Evolutionary conservation across 2,888 invertebrate species (phyloP).

Genomic region (Drosophila greeni): DNA sequence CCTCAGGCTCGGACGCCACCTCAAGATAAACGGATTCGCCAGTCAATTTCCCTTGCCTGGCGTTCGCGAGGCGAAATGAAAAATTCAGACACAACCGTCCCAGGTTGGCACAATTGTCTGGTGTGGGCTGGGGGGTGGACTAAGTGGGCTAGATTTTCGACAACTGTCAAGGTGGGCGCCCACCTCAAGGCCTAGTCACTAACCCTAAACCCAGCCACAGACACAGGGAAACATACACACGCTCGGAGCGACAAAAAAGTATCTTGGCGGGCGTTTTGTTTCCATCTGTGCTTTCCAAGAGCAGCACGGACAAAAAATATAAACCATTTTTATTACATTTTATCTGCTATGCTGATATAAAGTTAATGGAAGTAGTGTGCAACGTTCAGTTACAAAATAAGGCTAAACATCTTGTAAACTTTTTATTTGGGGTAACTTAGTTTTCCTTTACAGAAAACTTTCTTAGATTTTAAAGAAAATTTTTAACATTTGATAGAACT

Average conservation of each 20-base stretch:
- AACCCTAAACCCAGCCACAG: slow-evolving; percentile 35
- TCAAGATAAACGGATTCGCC: slow-evolving; percentile 30
- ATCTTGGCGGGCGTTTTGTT: slow-evolving; percentile 58
- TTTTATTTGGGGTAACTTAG: neutral
- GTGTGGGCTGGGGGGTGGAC: neutral
- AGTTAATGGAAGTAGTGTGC: neutral
- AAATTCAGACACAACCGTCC: slow-evolving; percentile 14
- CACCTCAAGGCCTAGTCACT: slow-evolving; percentile 40
- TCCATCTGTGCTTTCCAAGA: slow-evolving; percentile 28
- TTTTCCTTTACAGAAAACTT: neutral
- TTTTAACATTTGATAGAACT: neutral
- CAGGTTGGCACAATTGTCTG: slow-evolving; percentile 18
- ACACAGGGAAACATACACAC: slow-evolving; percentile 8
- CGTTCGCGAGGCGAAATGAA: slow-evolving; percentile 18
- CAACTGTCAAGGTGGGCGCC: slow-evolving; percentile 50
- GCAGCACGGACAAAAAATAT: slow-evolving; percentile 1
- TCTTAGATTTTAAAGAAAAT: neutral
- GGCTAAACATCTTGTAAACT: neutral
- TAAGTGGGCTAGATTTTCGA: slow-evolving; percentile 41
- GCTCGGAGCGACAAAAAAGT: slow-evolving; percentile 46
- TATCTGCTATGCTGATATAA: too few relatives aligned
- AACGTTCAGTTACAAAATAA: neutral
- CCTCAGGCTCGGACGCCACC: too few relatives aligned
- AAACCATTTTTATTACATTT: neutral
- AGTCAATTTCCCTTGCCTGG: slow-evolving; percentile 16